Percentiles rank a stretch among this genome's conserved stretches.
Evolutionary conservation across 2,888 invertebrate genomes (phyloP).

Genomic region (Exephanes ischioxanthus): DNA sequence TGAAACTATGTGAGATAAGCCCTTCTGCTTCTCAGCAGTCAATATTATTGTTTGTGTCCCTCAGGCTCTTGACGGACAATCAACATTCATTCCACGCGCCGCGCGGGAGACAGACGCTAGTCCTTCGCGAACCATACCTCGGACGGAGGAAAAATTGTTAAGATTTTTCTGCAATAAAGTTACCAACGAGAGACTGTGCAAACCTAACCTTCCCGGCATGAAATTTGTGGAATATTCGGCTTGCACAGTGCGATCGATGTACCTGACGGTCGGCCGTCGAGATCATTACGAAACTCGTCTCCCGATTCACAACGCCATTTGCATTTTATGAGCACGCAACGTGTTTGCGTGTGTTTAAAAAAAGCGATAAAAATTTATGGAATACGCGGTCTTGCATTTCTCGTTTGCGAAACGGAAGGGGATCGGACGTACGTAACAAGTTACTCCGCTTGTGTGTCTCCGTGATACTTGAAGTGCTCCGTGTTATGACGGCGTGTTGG

Average conservation of each 20-base stretch:
- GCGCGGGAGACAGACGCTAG: neutral
- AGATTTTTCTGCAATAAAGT: neutral
- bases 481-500: neutral
- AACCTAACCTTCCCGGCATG: neutral
- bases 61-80: constrained; percentile 13
- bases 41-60: neutral
- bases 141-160: neutral
- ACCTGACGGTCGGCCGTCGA: neutral
- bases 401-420: neutral
- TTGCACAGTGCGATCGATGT: neutral
- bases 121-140: neutral
- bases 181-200: neutral
- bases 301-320: neutral
- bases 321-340: neutral
- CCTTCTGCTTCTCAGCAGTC: neutral
- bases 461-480: neutral
- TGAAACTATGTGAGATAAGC: neutral
- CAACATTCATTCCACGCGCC: constrained; percentile 12
- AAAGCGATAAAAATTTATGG: neutral
- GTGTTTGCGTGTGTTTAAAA: neutral
- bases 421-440: neutral
- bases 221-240: neutral
- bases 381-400: neutral
- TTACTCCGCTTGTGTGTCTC: neutral
- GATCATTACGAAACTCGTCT: neutral